Percentiles rank a stretch among this genome's conserved stretches.
phyloP scores from a whole-genome alignment of 2,113 vertebrate species.

The Coracopsis vasa region DNA sequence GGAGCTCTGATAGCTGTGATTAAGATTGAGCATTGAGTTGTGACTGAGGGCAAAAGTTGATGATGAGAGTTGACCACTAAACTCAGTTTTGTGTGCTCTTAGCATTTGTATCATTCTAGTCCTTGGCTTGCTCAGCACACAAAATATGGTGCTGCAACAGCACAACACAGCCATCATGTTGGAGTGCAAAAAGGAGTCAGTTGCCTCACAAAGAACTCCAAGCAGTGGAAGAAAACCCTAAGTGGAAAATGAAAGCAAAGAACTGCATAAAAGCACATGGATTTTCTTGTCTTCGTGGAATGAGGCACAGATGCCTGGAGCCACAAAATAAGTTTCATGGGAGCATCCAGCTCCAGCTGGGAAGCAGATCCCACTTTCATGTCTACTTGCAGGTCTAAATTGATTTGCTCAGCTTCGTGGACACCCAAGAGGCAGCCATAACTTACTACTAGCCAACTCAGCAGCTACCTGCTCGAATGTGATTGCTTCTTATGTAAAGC shows the following conservation, averaged over 20 bases:
- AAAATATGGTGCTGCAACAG: not conserved
- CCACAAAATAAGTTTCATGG: not conserved
- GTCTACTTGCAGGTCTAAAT: not conserved
- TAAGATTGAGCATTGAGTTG: not conserved
- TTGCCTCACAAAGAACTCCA: not conserved
- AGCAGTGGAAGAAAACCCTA: not conserved
- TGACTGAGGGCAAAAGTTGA: not conserved
- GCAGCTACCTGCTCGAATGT: not conserved
- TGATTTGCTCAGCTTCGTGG: not conserved
- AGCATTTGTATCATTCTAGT: not conserved
- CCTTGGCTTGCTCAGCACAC: not conserved
- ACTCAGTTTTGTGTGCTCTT: not conserved
- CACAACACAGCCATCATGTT: not conserved
- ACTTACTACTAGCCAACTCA: not conserved
- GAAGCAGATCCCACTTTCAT: not conserved
- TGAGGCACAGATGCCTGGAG: not conserved
- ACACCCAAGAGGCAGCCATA: not conserved
- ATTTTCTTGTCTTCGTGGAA: not conserved
- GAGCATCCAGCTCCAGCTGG: not conserved
- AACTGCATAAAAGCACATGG: not conserved
- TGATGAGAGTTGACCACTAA: not conserved
- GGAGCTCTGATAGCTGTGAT: not conserved
- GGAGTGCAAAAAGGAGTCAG: not conserved
- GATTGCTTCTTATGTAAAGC: not conserved
- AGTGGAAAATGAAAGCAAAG: not conserved